Evolutionary conservation across 2,888 invertebrate species (phyloP).

Genomic region (Polydesmus complanatus): DNA sequence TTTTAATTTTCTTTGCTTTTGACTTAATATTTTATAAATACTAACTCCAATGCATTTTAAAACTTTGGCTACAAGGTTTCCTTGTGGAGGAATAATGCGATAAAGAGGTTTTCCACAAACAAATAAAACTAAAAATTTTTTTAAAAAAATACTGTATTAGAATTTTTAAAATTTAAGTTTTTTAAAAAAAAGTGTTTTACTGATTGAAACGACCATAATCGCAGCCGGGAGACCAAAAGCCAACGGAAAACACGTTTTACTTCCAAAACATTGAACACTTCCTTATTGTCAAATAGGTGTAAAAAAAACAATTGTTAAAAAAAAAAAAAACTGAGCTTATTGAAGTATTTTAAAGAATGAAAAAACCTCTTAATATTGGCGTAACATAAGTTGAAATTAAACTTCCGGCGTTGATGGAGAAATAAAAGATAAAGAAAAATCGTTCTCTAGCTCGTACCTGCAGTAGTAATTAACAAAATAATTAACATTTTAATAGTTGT

Average conservation of each 20-base stretch:
- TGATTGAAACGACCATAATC: constrained; percentile 65
- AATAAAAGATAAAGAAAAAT: constrained; percentile 90
- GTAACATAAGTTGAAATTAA: constrained; percentile 75
- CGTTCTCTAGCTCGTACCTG: constrained; percentile 61
- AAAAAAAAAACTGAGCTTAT: too few species aligned
- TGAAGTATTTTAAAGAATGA: too few species aligned
- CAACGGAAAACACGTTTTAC: constrained; percentile 60
- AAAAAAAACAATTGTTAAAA: neutral
- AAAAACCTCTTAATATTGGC: constrained; percentile 57
- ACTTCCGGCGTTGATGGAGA: constrained; percentile 77
- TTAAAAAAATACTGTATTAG: neutral
- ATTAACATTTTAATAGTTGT: neutral
- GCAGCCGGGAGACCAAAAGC: constrained; percentile 82
- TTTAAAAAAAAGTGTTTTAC: constrained; percentile 37
- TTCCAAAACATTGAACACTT: constrained; percentile 60
- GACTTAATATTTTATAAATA: neutral
- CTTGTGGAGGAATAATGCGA: constrained; percentile 33
- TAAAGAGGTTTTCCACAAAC: constrained; percentile 34
- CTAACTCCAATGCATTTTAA: constrained; percentile 32
- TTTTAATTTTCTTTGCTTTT: neutral
- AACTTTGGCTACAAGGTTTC: constrained; percentile 36
- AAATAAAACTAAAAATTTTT: constrained; percentile 30
- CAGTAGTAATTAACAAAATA: neutral
- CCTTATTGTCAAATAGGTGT: constrained; percentile 24
- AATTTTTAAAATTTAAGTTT: neutral